Evolutionary conservation across 2,797 vertebrate genomes (phyloP).

Genomic region (Lagocephalus sceleratus): DNA sequence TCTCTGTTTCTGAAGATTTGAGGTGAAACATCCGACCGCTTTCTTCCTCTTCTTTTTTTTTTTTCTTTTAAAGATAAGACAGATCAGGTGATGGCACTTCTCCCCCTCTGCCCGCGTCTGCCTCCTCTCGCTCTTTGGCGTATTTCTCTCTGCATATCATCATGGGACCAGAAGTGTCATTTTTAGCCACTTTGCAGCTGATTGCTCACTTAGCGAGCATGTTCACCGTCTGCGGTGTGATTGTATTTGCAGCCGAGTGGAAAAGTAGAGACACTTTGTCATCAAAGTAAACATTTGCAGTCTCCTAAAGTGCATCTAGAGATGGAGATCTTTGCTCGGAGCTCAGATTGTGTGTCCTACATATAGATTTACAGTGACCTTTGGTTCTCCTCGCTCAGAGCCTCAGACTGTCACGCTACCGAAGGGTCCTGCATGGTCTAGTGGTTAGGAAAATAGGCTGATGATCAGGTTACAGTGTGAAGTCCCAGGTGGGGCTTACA

Average conservation of each 20-base stretch:
- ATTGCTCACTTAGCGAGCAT: slow-evolving; percentile 77
- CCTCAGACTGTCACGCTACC: slow-evolving; percentile 37
- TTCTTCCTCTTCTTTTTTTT: slow-evolving; percentile 52
- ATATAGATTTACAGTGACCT: slow-evolving; percentile 52
- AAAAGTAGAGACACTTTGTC: slow-evolving; percentile 53
- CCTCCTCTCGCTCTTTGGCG: slow-evolving; percentile 64
- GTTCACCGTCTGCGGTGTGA: slow-evolving; percentile 69
- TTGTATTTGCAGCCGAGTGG: slow-evolving; percentile 63
- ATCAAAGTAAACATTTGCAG: slow-evolving; percentile 64
- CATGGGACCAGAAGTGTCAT: slow-evolving; percentile 67
- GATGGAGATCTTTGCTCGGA: slow-evolving; percentile 35
- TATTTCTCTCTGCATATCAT: slow-evolving; percentile 73
- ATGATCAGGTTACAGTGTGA: slow-evolving; percentile 41
- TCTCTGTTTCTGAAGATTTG: slow-evolving; percentile 66
- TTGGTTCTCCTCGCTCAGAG: slow-evolving; percentile 40
- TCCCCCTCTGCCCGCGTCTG: slow-evolving; percentile 53
- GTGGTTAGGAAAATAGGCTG: slow-evolving; percentile 69
- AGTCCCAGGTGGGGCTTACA: slow-evolving; percentile 58
- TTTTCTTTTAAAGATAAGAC: slow-evolving; percentile 52
- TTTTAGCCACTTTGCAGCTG: slow-evolving; percentile 72
- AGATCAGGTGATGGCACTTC: slow-evolving; percentile 70
- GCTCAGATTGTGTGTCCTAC: slow-evolving; percentile 17
- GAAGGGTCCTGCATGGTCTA: slow-evolving; percentile 55
- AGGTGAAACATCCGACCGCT: slow-evolving; percentile 66
- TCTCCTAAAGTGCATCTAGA: slow-evolving; percentile 37